phyloP scores from a whole-genome alignment of 2,113 vertebrate species.

The human (Homo sapiens) region GRCh38 chr12:98092501-98093000 shows the following conservation, averaged over 20 bases:
- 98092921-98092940: background rate
- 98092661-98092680: background rate
- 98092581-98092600: background rate
- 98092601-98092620: background rate
- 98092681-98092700: background rate
- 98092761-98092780: background rate
- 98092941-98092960: background rate
- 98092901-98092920: background rate
- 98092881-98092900: background rate
- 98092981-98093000: background rate
- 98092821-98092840: background rate
- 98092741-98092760: background rate
- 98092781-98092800: background rate
- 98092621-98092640: background rate
- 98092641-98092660: background rate
- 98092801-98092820: background rate
- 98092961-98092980: background rate
- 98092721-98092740: background rate
- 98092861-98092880: background rate
- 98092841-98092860: background rate
- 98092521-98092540: background rate
- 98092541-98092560: background rate
- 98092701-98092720: background rate
- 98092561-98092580: background rate
- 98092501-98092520: background rate